Evolutionary conservation across 2,113 vertebrate genomes (phyloP).

Genomic region (Megaleporinus macrocephalus): DNA sequence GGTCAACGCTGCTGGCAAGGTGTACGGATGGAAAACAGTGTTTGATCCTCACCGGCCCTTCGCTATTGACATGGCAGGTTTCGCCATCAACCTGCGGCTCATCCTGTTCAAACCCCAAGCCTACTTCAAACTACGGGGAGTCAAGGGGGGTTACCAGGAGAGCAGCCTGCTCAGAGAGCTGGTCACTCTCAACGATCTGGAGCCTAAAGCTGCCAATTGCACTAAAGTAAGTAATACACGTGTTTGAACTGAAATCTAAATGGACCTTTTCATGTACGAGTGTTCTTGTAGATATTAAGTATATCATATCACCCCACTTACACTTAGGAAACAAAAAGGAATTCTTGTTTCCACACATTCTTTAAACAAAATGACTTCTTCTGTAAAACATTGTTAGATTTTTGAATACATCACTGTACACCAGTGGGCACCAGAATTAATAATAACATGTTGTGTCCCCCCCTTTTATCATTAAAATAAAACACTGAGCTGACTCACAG

Average conservation of each 20-base stretch:
- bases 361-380: too few species aligned
- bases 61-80: conserved; percentile 98
- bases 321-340: too few species aligned
- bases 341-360: too few species aligned
- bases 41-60: conserved; percentile 97
- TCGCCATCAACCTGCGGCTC: conserved; percentile 93
- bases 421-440: too few species aligned
- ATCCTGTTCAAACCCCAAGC: conserved; percentile 95
- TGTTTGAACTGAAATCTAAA: background rate
- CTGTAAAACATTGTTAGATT: too few species aligned
- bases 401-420: too few species aligned
- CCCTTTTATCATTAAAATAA: too few species aligned
- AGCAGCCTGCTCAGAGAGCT: conserved; percentile 96
- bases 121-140: conserved; percentile 96
- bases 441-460: too few species aligned
- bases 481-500: too few species aligned
- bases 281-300: too few species aligned
- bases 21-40: conserved; percentile 97
- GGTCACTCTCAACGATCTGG: conserved; percentile 93
- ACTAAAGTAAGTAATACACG: conserved; percentile 85
- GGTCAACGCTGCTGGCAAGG: conserved; percentile 94
- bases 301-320: too few species aligned
- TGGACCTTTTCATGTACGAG: too few species aligned
- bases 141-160: conserved; percentile 98
- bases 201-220: conserved; percentile 98